Conservation (phyloP, 2,113 vertebrate genomes). For the Nerophis ophidion region DNA sequence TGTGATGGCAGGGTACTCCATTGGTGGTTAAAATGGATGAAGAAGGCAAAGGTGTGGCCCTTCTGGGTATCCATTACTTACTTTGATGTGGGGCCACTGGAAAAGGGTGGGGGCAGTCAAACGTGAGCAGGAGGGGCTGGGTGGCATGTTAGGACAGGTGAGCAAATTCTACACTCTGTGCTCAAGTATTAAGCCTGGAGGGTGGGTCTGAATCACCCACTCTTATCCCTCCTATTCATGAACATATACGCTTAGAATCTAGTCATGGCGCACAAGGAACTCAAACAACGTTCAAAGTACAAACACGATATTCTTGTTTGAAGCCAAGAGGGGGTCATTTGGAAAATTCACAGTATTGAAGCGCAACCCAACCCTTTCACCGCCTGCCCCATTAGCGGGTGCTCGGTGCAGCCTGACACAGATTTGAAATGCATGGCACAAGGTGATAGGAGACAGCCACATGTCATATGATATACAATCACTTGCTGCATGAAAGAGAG, state of each 20-base stretch:
- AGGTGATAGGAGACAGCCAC: constrained; percentile 52
- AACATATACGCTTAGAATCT: constrained; percentile 20
- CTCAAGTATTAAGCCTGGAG: constrained; percentile 53
- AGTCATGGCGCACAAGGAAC: constrained; percentile 4
- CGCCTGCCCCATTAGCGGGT: constrained; percentile 7
- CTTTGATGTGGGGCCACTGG: constrained; percentile 66
- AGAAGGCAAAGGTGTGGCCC: constrained; percentile 62
- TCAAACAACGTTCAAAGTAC: constrained; percentile 32
- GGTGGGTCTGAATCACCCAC: constrained; percentile 51
- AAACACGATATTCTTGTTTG: constrained; percentile 37
- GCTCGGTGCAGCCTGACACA: constrained; percentile 30
- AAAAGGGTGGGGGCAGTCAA: not conserved
- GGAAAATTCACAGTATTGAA: constrained; percentile 14
- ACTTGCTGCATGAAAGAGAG: constrained; percentile 59
- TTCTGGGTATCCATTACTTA: constrained; percentile 66
- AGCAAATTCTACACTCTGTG: constrained; percentile 51
- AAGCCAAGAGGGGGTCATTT: constrained; percentile 8
- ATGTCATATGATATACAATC: constrained; percentile 62
- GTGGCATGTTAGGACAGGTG: constrained; percentile 65
- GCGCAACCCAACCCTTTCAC: not conserved
- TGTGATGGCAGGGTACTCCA: constrained; percentile 28
- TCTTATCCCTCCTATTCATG: constrained; percentile 31
- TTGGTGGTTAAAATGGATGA: constrained; percentile 38
- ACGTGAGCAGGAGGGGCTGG: constrained; percentile 1
- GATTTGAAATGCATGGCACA: constrained; percentile 65